Base-by-base conservation (phyloP, 2,113 vertebrate species). In the Mormyrus lacerda region DNA sequence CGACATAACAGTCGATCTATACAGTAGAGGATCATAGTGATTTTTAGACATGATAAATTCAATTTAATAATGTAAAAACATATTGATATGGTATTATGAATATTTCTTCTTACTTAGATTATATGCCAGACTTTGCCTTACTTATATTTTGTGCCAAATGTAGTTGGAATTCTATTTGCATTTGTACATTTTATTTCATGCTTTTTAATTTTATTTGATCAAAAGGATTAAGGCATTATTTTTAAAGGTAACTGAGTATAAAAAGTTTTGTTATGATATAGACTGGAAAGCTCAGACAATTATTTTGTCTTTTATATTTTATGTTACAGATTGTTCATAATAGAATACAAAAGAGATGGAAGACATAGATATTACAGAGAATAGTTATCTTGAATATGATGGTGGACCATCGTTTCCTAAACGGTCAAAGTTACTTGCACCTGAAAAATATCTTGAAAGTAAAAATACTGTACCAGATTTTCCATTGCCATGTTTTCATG, bases 341-440 rank as follows among this genome's bases (percentile, higher is more conserved):
- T 27, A 8, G 7, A 47, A 24, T 61, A 24, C 44, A 27, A 35
- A 39, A 84, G 39, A 53, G 50, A 94, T 95, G 94, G 92, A 94
- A 83, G 3, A 31, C 79, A 27, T 9, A n/a, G 21, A 90, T 85
- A 69, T 87, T 50, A 58, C 85, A 91, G 44, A 48, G 45, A 79
- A 90, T 27, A 17, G 55, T 35, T 24, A 35, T 7, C 87, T 15
- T 87, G 85, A 91, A 89, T 86, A 24, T 24, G 90, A 91, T 48
- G 53, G 61, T 39, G 42, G 55, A 11, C 90, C 88, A 4, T 58
- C 82, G 35, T 90, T 91, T 35, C 87, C 90, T 11, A 94, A 95
- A 92, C 91, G 91, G n/a, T 89, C 87, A 15, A 92, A 90, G 87
- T 91, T 31, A 79, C 19, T 55, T 11, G 39, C 11, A 58, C 42